Base-by-base conservation (phyloP, 2,113 vertebrate species). In the Macquaria australasica region DNA sequence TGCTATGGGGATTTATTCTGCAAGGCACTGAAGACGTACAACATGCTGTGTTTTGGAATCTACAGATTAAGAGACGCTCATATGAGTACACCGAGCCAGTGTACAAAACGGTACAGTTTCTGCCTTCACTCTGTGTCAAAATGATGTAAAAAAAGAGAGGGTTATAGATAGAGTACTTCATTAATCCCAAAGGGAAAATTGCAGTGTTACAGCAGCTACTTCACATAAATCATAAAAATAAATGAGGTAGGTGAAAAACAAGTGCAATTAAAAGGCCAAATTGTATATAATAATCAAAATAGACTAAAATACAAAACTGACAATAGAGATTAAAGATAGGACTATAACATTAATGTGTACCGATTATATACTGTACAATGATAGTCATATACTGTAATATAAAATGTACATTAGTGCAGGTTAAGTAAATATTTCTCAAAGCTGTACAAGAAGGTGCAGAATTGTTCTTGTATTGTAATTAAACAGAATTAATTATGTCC, bases 41-140 rank as follows among this genome's bases (percentile, higher is more conserved):
- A 99, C 94, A 99, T 99, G 98, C 96, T 99, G 94, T 99, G 98
- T 95, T 99, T 99, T 88, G 98, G 98, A 87, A 99, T 99, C 95
- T 99, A 99, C 92, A 97, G 98, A 96, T 95, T 99, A 95, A 96
- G 98, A 95, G 98, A 99, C 88, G 98, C 98, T 87, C 98, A 99
- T 88, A 92, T 98, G 80, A 95, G 93, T 84, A 51, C 93, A 48
- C 96, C 97, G 0, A 99, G 97, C 91, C 97, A 95, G 68, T 99
- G 98, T 94, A 98, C 97, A 45, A 99, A 99, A 95, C 97, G 98
- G 98, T 99, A 95, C 85, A 90, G 34, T 50, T 25, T 39, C 48
- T 20, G 45, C 7, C 20, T 66, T 39, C 16, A 5, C 12, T 55
- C 14, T 5, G 2, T 21, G 3, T 18, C 20, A 25, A 43, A 72